Evolutionary conservation across 2,113 vertebrate genomes (phyloP).

Genomic region (Ammodytes marinus): DNA sequence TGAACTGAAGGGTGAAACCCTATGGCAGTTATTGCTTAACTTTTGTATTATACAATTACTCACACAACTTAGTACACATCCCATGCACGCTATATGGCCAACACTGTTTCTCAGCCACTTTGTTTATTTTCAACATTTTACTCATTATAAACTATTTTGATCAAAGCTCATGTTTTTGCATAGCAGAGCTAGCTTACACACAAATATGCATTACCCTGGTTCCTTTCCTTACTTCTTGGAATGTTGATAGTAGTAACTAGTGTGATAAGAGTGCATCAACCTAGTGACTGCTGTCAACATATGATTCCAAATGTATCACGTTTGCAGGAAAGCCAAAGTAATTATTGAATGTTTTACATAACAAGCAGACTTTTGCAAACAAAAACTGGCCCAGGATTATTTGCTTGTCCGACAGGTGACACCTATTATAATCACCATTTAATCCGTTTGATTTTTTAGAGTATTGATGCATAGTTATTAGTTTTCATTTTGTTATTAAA

Average conservation of each 20-base stretch:
- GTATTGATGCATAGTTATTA: too few relatives aligned
- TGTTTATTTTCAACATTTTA: neutral
- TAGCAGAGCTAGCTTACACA: constrained; percentile 5
- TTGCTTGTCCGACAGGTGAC: too few relatives aligned
- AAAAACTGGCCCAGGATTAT: neutral
- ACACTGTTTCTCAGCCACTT: neutral
- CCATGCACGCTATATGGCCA: neutral
- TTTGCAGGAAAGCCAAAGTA: neutral
- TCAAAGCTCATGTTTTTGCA: neutral
- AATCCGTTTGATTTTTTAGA: too few relatives aligned
- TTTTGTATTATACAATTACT: neutral
- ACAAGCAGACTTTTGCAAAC: neutral
- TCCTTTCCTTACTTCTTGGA: neutral
- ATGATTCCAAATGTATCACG: too few relatives aligned
- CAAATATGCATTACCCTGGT: neutral
- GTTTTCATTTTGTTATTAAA: neutral
- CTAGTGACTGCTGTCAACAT: too few relatives aligned
- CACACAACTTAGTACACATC: neutral
- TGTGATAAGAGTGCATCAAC: too few relatives aligned
- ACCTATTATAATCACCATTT: too few relatives aligned
- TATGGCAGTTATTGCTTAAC: neutral
- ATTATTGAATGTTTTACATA: neutral
- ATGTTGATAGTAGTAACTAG: neutral
- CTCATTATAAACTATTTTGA: constrained; percentile 2
- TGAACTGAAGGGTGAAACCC: neutral